These are phyloP conservation scores for Cheilosia urbana DNA, from an alignment of 2,888 invertebrate species.

Conservation along the genomic window DNA sequence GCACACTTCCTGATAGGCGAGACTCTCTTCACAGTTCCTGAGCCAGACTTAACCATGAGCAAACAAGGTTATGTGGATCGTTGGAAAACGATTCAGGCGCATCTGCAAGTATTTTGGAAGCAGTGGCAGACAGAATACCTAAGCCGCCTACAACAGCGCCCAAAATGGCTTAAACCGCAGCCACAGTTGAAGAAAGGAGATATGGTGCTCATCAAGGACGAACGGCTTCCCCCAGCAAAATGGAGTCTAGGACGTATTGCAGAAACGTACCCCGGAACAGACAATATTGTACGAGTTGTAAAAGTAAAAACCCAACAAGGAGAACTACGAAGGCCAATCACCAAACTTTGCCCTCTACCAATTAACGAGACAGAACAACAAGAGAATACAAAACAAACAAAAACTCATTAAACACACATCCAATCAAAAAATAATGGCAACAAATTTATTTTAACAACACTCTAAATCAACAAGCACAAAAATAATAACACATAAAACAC, in stretches of 20 bases:
- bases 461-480: neutral
- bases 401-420: no score
- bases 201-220: neutral
- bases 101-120: neutral
- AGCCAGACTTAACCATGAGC: neutral
- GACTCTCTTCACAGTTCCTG: neutral
- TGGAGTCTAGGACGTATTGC: neutral
- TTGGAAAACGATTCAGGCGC: neutral
- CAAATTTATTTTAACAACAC: no score
- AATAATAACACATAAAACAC: neutral
- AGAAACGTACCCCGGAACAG: neutral
- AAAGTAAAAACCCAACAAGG: neutral
- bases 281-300: no score
- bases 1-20: neutral
- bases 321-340: no score
- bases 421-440: no score
- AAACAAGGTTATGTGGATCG: neutral
- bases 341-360: no score
- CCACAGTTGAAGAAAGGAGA: neutral
- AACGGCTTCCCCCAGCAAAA: neutral
- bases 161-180: no score
- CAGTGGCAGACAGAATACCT: slow-evolving; percentile 1
- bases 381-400: no score
- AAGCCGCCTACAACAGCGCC: neutral
- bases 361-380: no score